Base-by-base conservation (phyloP, 1,140 invertebrate species). In the Pristionchus pacificus region DNA sequence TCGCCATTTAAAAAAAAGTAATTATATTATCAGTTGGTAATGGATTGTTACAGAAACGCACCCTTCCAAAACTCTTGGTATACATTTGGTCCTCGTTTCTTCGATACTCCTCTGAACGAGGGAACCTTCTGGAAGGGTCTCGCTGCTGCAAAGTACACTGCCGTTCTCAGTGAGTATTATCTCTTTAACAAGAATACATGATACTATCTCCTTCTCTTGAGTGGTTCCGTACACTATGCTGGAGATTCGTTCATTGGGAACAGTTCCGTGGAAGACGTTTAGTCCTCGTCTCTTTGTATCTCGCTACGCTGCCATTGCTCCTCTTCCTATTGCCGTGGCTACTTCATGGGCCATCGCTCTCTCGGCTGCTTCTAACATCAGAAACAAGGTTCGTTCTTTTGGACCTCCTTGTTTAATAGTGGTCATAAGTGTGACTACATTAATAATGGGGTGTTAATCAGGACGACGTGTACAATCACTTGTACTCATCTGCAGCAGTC, bases 81-180 rank as follows among this genome's bases (percentile, higher is more conserved):
- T 66, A 67, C 71, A 38, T 60, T 68, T 25, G 80, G 80, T 27
- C 81, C 81, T 15, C 75, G 81, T 27, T 82, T 82, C 66, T 83
- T 78, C 60, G 75, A 82, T 62, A 80, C 74, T 57, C 80, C 80
- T 10, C 57, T 82, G 2, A 83, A 83, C 61, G 81, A 82, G 60
- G 80, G 79, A 59, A 74, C 78, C 31, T 69, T 83, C 32, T 77
- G 77, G 59, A 82, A 82, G 63, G 80, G 78, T 38, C 60, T 80
- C 14, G 76, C 74, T 25, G 61, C 72, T 19, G 75, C 60, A 14
- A 82, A 82, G 66, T 82, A 82, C 69, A 60, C 78, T 32, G 73
- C 72, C 28, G 30, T 83, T 25, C 65, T 73, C 29, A 69, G 80
- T 81, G 29, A 64, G 80, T 80, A 75, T 71, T 64, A 25, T 70